Conservation (phyloP, 2,113 vertebrate genomes). For the Limnothrissa miodon region DNA sequence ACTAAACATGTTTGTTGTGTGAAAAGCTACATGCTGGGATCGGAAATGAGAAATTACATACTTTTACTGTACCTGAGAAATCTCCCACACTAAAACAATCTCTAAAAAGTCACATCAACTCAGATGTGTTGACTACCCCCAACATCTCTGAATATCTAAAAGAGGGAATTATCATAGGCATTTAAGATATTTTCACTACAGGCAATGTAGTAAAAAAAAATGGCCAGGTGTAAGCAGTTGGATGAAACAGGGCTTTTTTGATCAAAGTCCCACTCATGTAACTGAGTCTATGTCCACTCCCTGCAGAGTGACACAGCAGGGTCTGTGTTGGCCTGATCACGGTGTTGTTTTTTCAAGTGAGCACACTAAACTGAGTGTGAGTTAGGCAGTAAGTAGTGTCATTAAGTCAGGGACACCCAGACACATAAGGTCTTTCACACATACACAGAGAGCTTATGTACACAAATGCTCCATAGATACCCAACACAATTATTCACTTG, state of each 20-base stretch:
- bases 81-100: background rate
- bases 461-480: slow-evolving; percentile 64
- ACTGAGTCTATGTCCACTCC: slow-evolving; percentile 34
- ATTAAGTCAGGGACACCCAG: slow-evolving; percentile 62
- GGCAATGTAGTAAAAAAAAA: background rate
- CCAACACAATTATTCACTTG: slow-evolving; percentile 64
- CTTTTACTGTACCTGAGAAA: background rate
- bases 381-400: slow-evolving; percentile 68
- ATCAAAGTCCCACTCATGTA: slow-evolving; percentile 30
- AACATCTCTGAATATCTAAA: background rate
- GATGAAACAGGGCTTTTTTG: background rate
- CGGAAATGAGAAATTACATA: no score
- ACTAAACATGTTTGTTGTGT: no score
- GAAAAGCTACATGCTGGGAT: no score
- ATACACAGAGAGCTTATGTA: slow-evolving; percentile 16
- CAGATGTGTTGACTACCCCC: background rate
- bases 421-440: slow-evolving; percentile 67
- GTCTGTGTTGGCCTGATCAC: slow-evolving; percentile 62
- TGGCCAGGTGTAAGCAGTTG: background rate
- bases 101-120: background rate
- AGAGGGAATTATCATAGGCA: background rate
- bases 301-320: slow-evolving; percentile 56
- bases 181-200: background rate
- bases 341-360: slow-evolving; percentile 56
- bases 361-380: slow-evolving; percentile 66